Evolutionary conservation across 2,797 vertebrate genomes (phyloP), one percentile per base, ranked within the genome.

Genomic region (Spheniscus humboldti): DNA sequence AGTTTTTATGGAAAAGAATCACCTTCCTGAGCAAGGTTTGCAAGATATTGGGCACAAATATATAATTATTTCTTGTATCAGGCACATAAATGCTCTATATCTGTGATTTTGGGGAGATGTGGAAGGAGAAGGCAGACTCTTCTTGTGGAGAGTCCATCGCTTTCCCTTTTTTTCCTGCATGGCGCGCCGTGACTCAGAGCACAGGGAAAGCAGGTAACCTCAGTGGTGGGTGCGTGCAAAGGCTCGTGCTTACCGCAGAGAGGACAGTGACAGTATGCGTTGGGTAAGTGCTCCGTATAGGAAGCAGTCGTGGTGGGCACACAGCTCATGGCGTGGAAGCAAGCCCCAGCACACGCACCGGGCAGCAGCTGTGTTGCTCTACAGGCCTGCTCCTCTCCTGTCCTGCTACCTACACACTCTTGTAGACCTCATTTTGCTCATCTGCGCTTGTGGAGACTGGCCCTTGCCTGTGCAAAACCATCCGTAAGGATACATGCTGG

Each of bases 401-500:
- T 66, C 43, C 24, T 48, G 18, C 18, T 35, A 10, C n/a, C 31
- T 67, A 4, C 9, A 2, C 3, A 0, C 28, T 48, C 47, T 47
- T 62, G 27, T 37, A 71, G 85, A 52, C 31, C 55, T 83, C 24
- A 4, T 31, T 83, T 74, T 35, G 56, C 11, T 77, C 48, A 28
- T 33, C 45, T 4, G 4, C 2, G 0, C 56, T 60, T 48, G 17
- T 33, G 35, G 48, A 77, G 19, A 17, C 10, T 6, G 60, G 15
- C 43, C 10, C 35, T 64, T 57, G 31, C 25, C 57, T 25, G 6
- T 33, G 27, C 50, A 53, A 50, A 79, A 18, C 28, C n/a, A 31
- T 71, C 45, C 2, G 0, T 62, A 59, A 55, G 5, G 35, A 71
- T 50, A 11, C 33, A 10, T 0, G 0, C 43, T 20, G 31, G 47